Percentiles rank a stretch among this genome's conserved stretches.
These are phyloP conservation scores for Dasypus novemcinctus DNA, from an alignment of 2,113 vertebrate species.

Conservation along the genomic window DNA sequence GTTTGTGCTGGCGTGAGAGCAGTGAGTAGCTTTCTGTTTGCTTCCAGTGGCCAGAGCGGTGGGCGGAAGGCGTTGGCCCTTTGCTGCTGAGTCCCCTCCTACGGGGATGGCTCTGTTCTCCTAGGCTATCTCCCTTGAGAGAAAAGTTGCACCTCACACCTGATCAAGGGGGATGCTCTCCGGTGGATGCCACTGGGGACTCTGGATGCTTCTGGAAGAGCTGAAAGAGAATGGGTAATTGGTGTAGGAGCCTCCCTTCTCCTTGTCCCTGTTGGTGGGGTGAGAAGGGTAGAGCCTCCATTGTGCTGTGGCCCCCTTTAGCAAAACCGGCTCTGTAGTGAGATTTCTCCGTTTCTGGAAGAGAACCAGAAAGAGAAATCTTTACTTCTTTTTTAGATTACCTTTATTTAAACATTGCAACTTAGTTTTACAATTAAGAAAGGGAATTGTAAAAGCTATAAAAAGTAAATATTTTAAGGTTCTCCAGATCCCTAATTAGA, in stretches of 20 bases:
- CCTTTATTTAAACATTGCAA: background rate
- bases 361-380: background rate
- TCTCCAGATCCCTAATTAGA: background rate
- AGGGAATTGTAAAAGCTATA: background rate
- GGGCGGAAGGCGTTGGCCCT: background rate
- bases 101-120: background rate
- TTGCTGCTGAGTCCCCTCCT: background rate
- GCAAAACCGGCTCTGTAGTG: background rate
- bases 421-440: slow-evolving; percentile 27
- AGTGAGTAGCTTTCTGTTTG: background rate
- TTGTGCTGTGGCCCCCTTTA: background rate
- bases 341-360: background rate
- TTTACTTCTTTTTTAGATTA: background rate
- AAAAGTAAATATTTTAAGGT: background rate
- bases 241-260: background rate
- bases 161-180: background rate
- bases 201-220: background rate
- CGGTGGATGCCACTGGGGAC: background rate
- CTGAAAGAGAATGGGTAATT: background rate
- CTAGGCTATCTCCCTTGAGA: background rate
- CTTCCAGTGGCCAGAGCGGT: background rate
- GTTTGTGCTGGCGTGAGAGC: background rate
- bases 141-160: background rate
- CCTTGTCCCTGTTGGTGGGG: background rate
- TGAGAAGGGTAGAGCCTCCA: background rate